Conservation (phyloP, 2,888 invertebrate species). For the Metalampra italica region DNA sequence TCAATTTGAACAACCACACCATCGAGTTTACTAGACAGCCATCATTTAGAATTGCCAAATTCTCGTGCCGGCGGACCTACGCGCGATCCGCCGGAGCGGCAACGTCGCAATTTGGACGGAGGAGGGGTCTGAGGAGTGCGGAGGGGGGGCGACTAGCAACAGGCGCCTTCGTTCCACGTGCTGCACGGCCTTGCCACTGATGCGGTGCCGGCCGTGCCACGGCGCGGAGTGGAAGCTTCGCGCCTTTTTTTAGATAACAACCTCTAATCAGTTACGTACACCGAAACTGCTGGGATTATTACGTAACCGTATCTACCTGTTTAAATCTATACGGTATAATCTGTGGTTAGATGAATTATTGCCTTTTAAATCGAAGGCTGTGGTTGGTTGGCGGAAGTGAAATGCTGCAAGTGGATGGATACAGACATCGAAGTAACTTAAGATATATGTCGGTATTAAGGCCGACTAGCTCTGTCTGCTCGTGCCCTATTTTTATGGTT, state of each 20-base stretch:
- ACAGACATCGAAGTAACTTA: too few species aligned
- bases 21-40: constrained; percentile 7
- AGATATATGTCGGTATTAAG: too few species aligned
- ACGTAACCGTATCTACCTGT: constrained; percentile 22
- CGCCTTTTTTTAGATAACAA: constrained; percentile 67
- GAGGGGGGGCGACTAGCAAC: constrained; percentile 56
- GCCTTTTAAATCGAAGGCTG: not conserved
- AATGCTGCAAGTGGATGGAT: too few species aligned
- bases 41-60: constrained; percentile 44
- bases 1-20: not conserved
- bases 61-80: constrained; percentile 31
- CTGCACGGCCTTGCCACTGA: constrained; percentile 67
- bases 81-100: constrained; percentile 47
- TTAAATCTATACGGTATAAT: constrained; percentile 5
- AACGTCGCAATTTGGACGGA: constrained; percentile 47
- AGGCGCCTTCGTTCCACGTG: constrained; percentile 61
- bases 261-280: constrained; percentile 39
- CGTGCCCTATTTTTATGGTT: too few species aligned
- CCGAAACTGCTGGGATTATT: constrained; percentile 26
- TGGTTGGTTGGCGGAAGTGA: too few species aligned
- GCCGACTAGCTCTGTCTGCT: too few species aligned
- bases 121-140: constrained; percentile 23
- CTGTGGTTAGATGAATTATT: not conserved
- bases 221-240: constrained; percentile 52
- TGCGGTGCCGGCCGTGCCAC: constrained; percentile 24